Conservation (phyloP, 2,797 vertebrate species). For the Dallia pectoralis region DNA sequence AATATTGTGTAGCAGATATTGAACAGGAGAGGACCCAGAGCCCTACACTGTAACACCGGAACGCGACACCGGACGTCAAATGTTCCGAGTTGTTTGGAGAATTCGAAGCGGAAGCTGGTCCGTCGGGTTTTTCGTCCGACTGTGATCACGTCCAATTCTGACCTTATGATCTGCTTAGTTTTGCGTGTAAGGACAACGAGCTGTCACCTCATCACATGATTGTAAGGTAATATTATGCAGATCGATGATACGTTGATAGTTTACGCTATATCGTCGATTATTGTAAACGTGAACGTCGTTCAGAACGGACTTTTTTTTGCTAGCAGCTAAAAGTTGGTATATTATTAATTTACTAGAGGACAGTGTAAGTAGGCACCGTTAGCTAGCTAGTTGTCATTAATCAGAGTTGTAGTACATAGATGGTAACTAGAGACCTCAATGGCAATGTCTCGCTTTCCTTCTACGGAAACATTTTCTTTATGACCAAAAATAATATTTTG, state of each 20-base stretch:
- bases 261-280: neutral
- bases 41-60: neutral
- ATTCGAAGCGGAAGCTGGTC: slow-evolving; percentile 54
- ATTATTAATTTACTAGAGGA: neutral
- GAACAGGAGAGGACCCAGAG: too few relatives aligned
- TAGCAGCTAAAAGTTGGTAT: neutral
- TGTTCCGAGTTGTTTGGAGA: neutral
- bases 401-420: neutral
- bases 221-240: slow-evolving; percentile 39
- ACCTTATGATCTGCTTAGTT: slow-evolving; percentile 42
- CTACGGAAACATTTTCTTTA: neutral
- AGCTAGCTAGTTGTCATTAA: slow-evolving; percentile 10
- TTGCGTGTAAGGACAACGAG: neutral
- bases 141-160: slow-evolving; percentile 26
- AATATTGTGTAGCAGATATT: neutral
- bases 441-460: neutral
- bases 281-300: neutral
- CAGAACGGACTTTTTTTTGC: neutral
- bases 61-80: neutral
- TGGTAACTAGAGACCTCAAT: neutral
- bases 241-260: neutral
- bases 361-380: neutral
- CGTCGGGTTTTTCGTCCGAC: slow-evolving; percentile 61
- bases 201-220: slow-evolving; percentile 26
- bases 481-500: neutral